Conservation (phyloP, 1,140 invertebrate genomes). For the Aethina tumida region DNA sequence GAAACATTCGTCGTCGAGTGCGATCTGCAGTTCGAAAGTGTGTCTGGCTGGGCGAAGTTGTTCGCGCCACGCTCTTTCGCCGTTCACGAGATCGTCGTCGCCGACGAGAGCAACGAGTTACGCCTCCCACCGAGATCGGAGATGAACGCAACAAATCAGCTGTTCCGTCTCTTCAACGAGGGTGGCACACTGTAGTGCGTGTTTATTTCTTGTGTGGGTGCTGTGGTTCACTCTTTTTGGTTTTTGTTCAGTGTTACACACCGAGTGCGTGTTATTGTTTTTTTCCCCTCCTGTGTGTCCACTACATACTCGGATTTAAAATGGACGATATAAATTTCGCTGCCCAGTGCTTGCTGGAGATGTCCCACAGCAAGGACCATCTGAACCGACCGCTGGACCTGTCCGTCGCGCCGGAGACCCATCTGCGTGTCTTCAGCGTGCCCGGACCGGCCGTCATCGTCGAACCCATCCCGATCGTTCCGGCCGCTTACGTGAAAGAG, state of each 20-base stretch:
- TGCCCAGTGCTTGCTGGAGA: conserved; percentile 49
- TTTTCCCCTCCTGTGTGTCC: neutral
- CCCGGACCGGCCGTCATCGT: conserved; percentile 19
- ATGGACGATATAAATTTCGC: conserved; percentile 46
- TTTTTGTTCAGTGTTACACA: neutral
- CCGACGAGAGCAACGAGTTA: neutral
- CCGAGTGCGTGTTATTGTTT: neutral
- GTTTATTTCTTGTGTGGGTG: neutral
- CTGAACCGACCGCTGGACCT: conserved; percentile 30
- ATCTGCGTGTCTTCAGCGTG: conserved; percentile 10
- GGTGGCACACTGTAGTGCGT: neutral
- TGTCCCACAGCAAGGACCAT: conserved; percentile 39
- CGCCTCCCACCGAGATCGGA: conserved; percentile 17
- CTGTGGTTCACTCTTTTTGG: neutral
- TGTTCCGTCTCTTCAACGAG: neutral
- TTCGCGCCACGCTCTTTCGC: neutral
- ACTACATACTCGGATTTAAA: neutral
- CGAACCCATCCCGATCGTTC: conserved; percentile 19
- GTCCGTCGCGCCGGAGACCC: conserved; percentile 14
- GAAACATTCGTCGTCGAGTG: neutral
- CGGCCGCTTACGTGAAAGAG: conserved; percentile 20
- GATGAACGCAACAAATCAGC: conserved; percentile 1
- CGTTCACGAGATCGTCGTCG: neutral
- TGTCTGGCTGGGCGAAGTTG: neutral
- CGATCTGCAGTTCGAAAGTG: conserved; percentile 4